Evolutionary conservation across 2,113 vertebrate genomes (phyloP).

Genomic region (Collichthys lucidus): DNA sequence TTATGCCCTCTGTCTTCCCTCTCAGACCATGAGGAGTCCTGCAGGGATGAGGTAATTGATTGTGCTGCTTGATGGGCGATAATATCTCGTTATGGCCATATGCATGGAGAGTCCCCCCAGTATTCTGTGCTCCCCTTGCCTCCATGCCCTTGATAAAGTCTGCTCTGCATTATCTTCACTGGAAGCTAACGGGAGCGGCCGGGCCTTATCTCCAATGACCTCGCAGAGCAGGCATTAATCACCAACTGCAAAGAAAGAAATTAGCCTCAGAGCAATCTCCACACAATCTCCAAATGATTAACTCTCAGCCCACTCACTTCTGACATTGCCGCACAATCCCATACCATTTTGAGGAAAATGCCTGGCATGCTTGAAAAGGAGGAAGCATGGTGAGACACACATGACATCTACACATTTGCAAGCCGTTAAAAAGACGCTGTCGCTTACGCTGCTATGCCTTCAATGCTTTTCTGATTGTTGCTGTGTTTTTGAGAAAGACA

Average conservation of each 20-base stretch:
- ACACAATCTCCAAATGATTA: constrained; percentile 82
- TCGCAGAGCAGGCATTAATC: constrained; percentile 82
- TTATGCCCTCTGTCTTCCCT: constrained; percentile 44
- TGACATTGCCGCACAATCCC: constrained; percentile 72
- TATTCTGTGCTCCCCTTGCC: constrained; percentile 59
- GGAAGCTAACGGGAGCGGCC: constrained; percentile 63
- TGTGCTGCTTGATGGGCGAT: constrained; percentile 75
- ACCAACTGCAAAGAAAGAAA: constrained; percentile 83
- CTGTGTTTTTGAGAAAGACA: constrained; percentile 25
- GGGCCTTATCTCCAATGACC: constrained; percentile 81
- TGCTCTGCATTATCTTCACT: constrained; percentile 80
- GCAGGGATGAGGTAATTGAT: constrained; percentile 77
- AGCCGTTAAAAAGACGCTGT: constrained; percentile 25
- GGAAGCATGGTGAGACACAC: neutral
- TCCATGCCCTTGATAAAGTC: constrained; percentile 81
- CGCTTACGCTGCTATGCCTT: neutral
- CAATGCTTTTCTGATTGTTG: constrained; percentile 25
- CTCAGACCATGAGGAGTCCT: constrained; percentile 61
- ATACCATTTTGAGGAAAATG: constrained; percentile 66
- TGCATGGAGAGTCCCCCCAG: constrained; percentile 65
- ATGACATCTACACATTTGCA: constrained; percentile 35
- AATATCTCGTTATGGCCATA: constrained; percentile 81
- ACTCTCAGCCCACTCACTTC: constrained; percentile 74
- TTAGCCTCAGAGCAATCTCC: constrained; percentile 80
- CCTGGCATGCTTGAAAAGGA: constrained; percentile 21